Evolutionary conservation across 2,888 invertebrate genomes (phyloP).

Genomic region (Synergus umbraculus): DNA sequence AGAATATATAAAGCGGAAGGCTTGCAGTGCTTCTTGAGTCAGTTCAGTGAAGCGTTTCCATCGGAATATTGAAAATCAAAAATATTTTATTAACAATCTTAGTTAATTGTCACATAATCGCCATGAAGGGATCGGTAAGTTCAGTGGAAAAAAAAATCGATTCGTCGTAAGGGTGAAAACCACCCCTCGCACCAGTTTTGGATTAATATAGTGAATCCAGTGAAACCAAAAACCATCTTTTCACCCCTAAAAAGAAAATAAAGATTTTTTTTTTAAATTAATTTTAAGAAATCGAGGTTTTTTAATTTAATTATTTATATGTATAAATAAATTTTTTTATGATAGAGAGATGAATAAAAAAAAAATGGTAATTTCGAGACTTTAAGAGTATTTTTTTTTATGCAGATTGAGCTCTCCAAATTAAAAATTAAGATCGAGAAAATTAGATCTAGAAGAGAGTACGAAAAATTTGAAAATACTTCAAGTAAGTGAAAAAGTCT

Average conservation of each 20-base stretch:
- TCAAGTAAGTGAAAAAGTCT: not conserved
- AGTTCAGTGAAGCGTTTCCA: constrained; percentile 39
- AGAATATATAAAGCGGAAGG: constrained; percentile 41
- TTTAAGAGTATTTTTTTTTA: not conserved
- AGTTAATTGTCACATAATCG: not conserved
- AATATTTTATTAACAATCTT: not conserved
- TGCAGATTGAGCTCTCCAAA: not conserved
- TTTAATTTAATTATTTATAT: not conserved
- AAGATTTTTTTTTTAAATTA: not conserved
- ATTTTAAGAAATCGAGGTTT: not conserved
- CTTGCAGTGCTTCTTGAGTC: constrained; percentile 35
- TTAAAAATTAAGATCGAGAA: not conserved
- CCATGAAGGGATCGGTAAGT: constrained; percentile 35
- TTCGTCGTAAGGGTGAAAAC: not conserved
- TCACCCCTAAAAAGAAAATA: not conserved
- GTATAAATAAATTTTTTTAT: too few species aligned
- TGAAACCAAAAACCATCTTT: not conserved
- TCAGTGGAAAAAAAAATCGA: not conserved
- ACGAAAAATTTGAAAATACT: constrained; percentile 1
- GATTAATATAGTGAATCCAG: constrained; percentile 10
- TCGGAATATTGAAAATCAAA: constrained; percentile 8
- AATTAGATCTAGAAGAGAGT: not conserved
- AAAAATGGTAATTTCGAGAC: not conserved
- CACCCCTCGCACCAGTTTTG: constrained; percentile 11
- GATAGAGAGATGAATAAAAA: not conserved